Evolutionary conservation across 37 sponge, comb jelly and placozoan species (phyloP).

Genomic region (Beroe ovata): DNA sequence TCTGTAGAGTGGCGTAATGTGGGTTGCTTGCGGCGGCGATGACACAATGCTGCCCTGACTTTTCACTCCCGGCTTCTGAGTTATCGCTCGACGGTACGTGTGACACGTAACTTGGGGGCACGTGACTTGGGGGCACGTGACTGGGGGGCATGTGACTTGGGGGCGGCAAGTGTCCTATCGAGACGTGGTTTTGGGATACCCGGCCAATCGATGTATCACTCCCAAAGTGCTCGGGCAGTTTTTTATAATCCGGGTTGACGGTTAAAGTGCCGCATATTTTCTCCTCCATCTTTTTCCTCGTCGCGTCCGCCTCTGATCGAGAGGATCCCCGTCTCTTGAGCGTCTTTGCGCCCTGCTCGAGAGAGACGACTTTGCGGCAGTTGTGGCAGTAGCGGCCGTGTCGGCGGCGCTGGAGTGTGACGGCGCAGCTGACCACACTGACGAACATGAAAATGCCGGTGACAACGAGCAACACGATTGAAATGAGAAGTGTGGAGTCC

Average conservation of each 20-base stretch:
- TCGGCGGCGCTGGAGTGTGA: neutral
- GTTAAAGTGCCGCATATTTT: constrained; percentile 3
- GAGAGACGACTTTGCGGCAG: neutral
- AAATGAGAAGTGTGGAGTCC: neutral
- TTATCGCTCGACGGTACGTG: no score
- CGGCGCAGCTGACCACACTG: neutral
- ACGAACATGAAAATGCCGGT: neutral
- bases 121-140: neutral
- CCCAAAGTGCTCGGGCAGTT: neutral
- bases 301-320: neutral
- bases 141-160: neutral
- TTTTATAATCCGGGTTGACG: constrained; percentile 1
- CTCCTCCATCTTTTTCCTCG: neutral
- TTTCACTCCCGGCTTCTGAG: no score
- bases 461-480: neutral
- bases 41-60: neutral
- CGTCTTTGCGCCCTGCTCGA: neutral
- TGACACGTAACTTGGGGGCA: no score
- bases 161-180: neutral
- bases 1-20: neutral
- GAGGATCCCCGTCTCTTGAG: neutral
- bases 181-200: neutral
- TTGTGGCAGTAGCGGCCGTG: neutral
- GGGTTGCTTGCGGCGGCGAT: constrained; percentile 13
- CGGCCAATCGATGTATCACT: neutral